Evolutionary conservation across 2,888 invertebrate species (phyloP).

Genomic region (Phlogophora meticulosa): DNA sequence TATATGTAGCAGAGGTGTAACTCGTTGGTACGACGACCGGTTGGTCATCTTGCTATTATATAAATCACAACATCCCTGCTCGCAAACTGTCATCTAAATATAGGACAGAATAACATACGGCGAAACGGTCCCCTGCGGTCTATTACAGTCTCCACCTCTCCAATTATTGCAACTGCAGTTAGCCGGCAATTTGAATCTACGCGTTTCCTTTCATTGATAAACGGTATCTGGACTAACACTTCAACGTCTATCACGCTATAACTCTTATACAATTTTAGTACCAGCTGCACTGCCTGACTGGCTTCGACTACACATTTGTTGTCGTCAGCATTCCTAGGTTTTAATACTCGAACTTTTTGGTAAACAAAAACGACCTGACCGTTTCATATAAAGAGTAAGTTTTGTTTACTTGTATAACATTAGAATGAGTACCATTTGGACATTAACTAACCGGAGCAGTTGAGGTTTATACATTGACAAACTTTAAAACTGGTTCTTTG

Average conservation of each 20-base stretch:
- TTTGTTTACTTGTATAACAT: constrained; percentile 1
- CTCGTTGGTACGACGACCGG: constrained; percentile 39
- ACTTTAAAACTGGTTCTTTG: constrained; percentile 13
- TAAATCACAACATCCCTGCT: constrained; percentile 77
- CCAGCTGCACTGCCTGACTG: background rate
- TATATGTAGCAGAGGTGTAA: constrained; percentile 28
- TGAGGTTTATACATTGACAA: constrained; percentile 15
- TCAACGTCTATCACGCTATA: constrained; percentile 46
- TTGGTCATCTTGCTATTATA: constrained; percentile 67
- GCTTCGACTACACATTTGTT: constrained; percentile 3
- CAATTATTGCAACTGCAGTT: constrained; percentile 84
- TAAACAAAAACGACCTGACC: background rate
- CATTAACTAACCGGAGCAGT: background rate
- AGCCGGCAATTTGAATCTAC: constrained; percentile 80
- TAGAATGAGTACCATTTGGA: background rate
- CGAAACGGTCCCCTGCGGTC: constrained; percentile 76
- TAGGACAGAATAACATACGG: constrained; percentile 75
- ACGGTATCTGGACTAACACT: constrained; percentile 53
- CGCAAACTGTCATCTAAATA: constrained; percentile 79
- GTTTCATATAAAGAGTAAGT: background rate
- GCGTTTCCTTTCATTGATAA: constrained; percentile 78
- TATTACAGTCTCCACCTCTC: constrained; percentile 77
- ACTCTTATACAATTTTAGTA: constrained; percentile 13
- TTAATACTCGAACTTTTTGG: background rate
- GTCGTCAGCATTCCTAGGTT: constrained; percentile 5